These are phyloP conservation scores for Heliconius sara DNA, from an alignment of 2,888 invertebrate genomes.

Conservation along the genomic window DNA sequence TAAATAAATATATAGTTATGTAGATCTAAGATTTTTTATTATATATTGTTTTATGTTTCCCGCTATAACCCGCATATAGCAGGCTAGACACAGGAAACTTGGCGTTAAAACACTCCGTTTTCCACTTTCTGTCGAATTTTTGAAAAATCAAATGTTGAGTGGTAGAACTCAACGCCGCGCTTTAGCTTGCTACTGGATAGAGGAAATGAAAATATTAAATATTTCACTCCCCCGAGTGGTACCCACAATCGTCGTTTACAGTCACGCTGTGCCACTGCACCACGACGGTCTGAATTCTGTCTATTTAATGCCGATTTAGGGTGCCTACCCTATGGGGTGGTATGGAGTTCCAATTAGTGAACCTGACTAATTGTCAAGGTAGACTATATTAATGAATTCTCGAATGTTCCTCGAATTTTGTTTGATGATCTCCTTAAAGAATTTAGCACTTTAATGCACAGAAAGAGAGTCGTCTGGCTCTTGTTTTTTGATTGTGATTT, in stretches of 20 bases:
- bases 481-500: not conserved
- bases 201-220: not conserved
- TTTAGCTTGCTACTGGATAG: not conserved
- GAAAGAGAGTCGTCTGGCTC: slow-evolving; percentile 27
- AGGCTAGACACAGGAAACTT: not conserved
- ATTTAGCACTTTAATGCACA: slow-evolving; percentile 12
- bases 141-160: not conserved
- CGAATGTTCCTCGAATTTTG: slow-evolving; percentile 43
- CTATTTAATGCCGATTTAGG: slow-evolving; percentile 34
- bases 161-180: not conserved
- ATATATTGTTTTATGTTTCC: not conserved
- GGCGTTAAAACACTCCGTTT: not conserved
- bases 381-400: slow-evolving; percentile 61
- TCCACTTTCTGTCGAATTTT: not conserved
- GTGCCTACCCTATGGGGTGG: slow-evolving; percentile 45
- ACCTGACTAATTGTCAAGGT: slow-evolving; percentile 52
- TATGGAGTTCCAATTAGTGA: slow-evolving; percentile 65
- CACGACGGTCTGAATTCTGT: slow-evolving; percentile 8
- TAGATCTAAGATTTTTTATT: not conserved
- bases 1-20: not conserved
- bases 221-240: not conserved
- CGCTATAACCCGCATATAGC: not conserved
- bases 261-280: not conserved
- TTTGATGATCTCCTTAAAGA: slow-evolving; percentile 54
- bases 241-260: not conserved